phyloP scores from a whole-genome alignment of 2,888 invertebrate species.

The Atherix ibis region DNA sequence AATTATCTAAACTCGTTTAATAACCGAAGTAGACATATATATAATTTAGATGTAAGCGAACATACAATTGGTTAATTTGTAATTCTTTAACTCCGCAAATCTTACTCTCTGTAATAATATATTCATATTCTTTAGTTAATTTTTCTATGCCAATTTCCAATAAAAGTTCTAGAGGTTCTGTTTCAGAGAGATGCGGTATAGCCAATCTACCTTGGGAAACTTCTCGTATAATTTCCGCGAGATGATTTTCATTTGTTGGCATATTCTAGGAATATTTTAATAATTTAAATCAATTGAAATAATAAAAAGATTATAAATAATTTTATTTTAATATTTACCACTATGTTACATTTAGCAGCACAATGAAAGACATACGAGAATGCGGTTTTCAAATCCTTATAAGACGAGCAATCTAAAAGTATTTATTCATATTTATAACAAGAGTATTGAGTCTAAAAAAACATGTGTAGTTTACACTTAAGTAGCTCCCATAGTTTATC shows the following conservation, averaged over 20 bases:
- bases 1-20: background rate
- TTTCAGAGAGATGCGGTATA: slow-evolving; percentile 28
- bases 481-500: slow-evolving; percentile 30
- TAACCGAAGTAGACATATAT: background rate
- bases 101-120: slow-evolving; percentile 28
- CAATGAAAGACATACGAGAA: slow-evolving; percentile 27
- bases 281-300: background rate
- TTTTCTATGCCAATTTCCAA: slow-evolving; percentile 33
- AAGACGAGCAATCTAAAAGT: slow-evolving; percentile 24
- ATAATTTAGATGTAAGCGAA: background rate
- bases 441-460: background rate
- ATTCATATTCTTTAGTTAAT: slow-evolving; percentile 29
- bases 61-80: too few relatives aligned
- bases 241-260: slow-evolving; percentile 28
- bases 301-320: background rate
- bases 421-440: too few relatives aligned
- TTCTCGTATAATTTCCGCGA: slow-evolving; percentile 30
- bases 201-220: slow-evolving; percentile 28
- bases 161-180: slow-evolving; percentile 29
- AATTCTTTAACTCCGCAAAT: slow-evolving; percentile 23
- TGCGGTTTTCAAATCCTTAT: slow-evolving; percentile 26
- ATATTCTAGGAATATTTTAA: slow-evolving; percentile 20
- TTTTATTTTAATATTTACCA: too few relatives aligned
- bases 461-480: slow-evolving; percentile 20
- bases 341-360: slow-evolving; percentile 28